Evolutionary conservation across 2,888 invertebrate species (phyloP).

Genomic region (Anaspis maculata): DNA sequence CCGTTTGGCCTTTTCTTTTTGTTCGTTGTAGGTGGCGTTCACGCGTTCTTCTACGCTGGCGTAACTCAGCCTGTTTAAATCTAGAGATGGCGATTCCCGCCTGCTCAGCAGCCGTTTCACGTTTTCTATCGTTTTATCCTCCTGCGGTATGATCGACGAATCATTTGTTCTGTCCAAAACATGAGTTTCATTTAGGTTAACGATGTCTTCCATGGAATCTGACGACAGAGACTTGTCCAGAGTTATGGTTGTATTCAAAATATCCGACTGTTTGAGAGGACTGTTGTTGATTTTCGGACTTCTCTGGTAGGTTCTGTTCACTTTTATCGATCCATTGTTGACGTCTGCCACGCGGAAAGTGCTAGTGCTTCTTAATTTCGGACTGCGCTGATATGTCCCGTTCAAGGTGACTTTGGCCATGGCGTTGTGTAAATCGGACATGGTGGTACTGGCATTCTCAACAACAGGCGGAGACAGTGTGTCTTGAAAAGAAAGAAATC

Average conservation of each 20-base stretch:
- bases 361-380: neutral
- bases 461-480: no score
- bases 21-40: slow-evolving; percentile 1
- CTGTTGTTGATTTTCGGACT: neutral
- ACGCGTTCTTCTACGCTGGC: slow-evolving; percentile 5
- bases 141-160: neutral
- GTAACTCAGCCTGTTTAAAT: slow-evolving; percentile 13
- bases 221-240: neutral
- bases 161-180: no score
- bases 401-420: neutral
- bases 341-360: neutral
- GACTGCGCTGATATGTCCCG: neutral
- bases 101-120: slow-evolving; percentile 7
- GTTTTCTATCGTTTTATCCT: slow-evolving; percentile 6
- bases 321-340: neutral
- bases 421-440: no score
- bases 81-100: slow-evolving; percentile 9
- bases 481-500: no score
- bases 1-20: slow-evolving; percentile 4
- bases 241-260: no score
- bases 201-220: neutral
- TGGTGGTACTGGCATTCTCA: no score
- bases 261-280: neutral
- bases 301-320: neutral
- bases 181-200: neutral